phyloP scores from a whole-genome alignment of 2,888 invertebrate species.

The Rhingia rostrata region DNA sequence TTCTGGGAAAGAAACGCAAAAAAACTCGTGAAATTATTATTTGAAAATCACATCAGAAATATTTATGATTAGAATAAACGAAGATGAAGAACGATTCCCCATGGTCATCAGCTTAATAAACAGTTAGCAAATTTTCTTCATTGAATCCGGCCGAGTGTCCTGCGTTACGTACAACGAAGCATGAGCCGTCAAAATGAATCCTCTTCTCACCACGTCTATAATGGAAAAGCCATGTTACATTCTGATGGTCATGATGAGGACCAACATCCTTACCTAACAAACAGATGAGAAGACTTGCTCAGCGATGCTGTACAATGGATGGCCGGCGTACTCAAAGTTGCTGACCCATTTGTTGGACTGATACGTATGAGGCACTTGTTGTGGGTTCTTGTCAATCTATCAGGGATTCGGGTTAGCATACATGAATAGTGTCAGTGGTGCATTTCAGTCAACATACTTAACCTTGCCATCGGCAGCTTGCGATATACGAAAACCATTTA shows the following conservation, averaged over 20 bases:
- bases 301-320: slow-evolving; percentile 94
- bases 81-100: no score
- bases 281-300: slow-evolving; percentile 91
- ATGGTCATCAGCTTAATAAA: slow-evolving; percentile 85
- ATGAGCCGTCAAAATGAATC: slow-evolving; percentile 94
- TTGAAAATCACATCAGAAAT: no score
- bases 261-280: slow-evolving; percentile 84
- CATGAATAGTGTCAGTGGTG: neutral
- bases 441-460: slow-evolving; percentile 84
- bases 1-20: no score
- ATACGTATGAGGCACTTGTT: slow-evolving; percentile 93
- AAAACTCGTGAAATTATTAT: no score
- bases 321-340: slow-evolving; percentile 92
- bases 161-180: slow-evolving; percentile 94
- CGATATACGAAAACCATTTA: slow-evolving; percentile 92
- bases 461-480: slow-evolving; percentile 93
- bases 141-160: slow-evolving; percentile 96
- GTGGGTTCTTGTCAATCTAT: slow-evolving; percentile 83
- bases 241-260: neutral
- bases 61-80: no score
- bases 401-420: neutral
- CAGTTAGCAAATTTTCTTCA: slow-evolving; percentile 93
- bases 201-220: slow-evolving; percentile 91
- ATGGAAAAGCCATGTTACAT: neutral
- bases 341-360: slow-evolving; percentile 92